Evolutionary conservation across 2,888 invertebrate genomes (phyloP), one percentile per base, ranked within the genome.

Genomic region (Coelinius sp.): DNA sequence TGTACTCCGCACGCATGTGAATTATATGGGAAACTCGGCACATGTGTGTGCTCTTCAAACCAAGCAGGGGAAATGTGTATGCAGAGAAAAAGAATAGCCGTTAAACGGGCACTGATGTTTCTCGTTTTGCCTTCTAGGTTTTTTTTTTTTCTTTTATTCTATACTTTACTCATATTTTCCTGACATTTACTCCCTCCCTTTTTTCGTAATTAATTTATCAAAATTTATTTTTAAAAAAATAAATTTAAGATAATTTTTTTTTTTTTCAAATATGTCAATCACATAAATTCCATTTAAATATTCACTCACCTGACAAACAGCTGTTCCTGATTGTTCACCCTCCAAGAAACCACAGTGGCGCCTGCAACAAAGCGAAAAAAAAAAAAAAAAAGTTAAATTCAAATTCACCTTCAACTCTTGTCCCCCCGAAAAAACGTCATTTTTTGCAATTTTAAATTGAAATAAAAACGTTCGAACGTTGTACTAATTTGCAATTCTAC

Each of bases 271-370:
- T n/a, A n/a, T n/a, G n/a, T 20, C 46, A 49, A 41, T 41, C 17
- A 8, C 46, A 49, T 14, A 49, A 17, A 3, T 49, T 14, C 14
- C 46, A 20, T 49, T 49, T 68, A 12, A 63, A 52, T 46, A 35
- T 63, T 8, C 44, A 88, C 91, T 91, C 91, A 97, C 97, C 97
- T 97, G 84, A 97, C 96, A 91, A 97, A 98, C 87, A 98, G 92
- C 88, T 97, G 96, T 89, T 98, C 97, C 89, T 97, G 96, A 89
- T 97, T 97, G 89, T 96, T 95, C 76, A 97, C 97, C 84, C 97
- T 91, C 97, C 97, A 98, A 86, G 97, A 97, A 79, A 97, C 97
- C 78, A 98, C 95, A 71, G 97, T 98, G 78, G 97, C 97, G 88
- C 97, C 97, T 97, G 89, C 74, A 52, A 75, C 78, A 74, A 75